A percentile compares a stretch with the other conserved stretches of the same genome.
Conservation (phyloP, 2,888 invertebrate genomes). For the Trichacis sp. region DNA sequence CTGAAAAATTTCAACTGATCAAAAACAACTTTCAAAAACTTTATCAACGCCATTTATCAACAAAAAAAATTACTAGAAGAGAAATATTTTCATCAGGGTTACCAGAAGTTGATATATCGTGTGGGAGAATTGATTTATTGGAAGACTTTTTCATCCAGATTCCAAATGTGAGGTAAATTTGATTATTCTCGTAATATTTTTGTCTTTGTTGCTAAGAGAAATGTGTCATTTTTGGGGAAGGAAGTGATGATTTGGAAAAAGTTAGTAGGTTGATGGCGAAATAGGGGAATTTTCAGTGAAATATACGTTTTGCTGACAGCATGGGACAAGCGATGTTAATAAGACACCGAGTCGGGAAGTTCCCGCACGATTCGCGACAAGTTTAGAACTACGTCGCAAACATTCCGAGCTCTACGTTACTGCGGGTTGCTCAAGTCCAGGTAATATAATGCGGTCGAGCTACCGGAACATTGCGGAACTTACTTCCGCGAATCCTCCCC, state of each 20-base stretch:
- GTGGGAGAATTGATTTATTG: too few species aligned
- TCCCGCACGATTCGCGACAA: slow-evolving; percentile 23
- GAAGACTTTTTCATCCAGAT: too few species aligned
- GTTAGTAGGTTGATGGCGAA: neutral
- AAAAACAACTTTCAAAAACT: too few species aligned
- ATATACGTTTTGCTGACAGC: slow-evolving; percentile 31
- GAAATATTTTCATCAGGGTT: too few species aligned
- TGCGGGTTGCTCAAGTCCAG: slow-evolving; percentile 24
- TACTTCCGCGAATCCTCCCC: slow-evolving; percentile 26
- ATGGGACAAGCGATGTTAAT: slow-evolving; percentile 42
- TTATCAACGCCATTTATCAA: too few species aligned
- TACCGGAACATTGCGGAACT: slow-evolving; percentile 44
- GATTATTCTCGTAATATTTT: too few species aligned
- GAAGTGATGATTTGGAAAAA: neutral
- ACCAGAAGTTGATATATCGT: too few species aligned
- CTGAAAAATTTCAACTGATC: too few species aligned
- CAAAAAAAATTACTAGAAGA: too few species aligned
- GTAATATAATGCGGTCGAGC: slow-evolving; percentile 41
- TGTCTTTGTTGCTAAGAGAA: too few species aligned
- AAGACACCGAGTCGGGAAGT: slow-evolving; percentile 23
- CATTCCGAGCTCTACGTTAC: slow-evolving; percentile 36
- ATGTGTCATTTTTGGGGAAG: too few species aligned
- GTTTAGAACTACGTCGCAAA: slow-evolving; percentile 48
- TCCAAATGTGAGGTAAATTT: too few species aligned
- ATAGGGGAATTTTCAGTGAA: slow-evolving; percentile 27